These are phyloP conservation scores for Ranitomeya imitator DNA, from an alignment of 2,113 vertebrate genomes.

Conservation along the genomic window DNA sequence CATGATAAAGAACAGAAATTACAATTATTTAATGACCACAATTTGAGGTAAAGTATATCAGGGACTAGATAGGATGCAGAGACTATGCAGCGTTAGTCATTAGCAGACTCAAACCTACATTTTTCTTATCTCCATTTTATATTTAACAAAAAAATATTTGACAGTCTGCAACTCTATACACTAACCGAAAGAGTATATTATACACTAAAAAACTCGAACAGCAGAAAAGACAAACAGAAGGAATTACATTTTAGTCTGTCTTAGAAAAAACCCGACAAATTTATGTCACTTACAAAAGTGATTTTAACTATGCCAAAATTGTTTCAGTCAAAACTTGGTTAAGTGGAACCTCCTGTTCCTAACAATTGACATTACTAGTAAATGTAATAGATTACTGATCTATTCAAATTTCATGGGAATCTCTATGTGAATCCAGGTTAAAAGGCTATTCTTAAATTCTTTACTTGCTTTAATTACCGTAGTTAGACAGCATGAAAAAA, in stretches of 20 bases:
- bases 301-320: neutral
- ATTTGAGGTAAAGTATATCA: neutral
- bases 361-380: neutral
- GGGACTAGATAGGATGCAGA: neutral
- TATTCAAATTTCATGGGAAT: too few relatives aligned
- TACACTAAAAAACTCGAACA: neutral
- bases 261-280: neutral
- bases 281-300: neutral
- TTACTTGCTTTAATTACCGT: too few relatives aligned
- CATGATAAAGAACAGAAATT: neutral
- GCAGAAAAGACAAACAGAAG: slow-evolving; percentile 1
- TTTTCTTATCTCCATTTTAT: slow-evolving; percentile 4
- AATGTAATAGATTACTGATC: neutral
- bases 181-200: neutral
- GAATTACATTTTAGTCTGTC: neutral
- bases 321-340: neutral
- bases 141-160: neutral
- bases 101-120: neutral
- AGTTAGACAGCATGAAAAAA: too few relatives aligned
- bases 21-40: neutral
- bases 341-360: neutral
- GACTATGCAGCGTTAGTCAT: neutral
- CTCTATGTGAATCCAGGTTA: too few relatives aligned
- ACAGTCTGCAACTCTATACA: slow-evolving; percentile 5
- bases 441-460: too few relatives aligned